Evolutionary conservation across 2,888 invertebrate species (phyloP), one percentile per base, ranked within the genome.

Genomic region (Leptinotarsa haldemani): DNA sequence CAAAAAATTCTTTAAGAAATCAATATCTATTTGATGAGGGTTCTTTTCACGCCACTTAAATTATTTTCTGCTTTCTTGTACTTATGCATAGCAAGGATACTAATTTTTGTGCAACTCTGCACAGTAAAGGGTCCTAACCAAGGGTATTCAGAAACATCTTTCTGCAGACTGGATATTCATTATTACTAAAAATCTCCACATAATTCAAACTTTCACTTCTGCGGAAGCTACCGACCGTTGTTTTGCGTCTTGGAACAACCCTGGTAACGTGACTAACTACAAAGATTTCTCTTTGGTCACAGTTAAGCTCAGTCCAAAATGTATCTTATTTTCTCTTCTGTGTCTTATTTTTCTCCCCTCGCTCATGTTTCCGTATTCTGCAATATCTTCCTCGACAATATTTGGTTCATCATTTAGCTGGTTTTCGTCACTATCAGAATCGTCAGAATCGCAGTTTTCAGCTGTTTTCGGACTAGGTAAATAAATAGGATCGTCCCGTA

Each of bases 121-220:
- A 70, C 70, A n/a, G 40, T 70, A 16, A 63, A 70, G 20, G 25
- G 13, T 46, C 70, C 65, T 13, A 70, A 16, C 65, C 70, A 65
- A 70, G 46, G 16, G 52, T 70, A 16, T 65, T 30, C 4, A 70
- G n/a, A 65, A 56, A 65, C 56, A 65, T 65, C 46, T 65, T 65
- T 53, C 40, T 52, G 46, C 65, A 70, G 47, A 65, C 65, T 65
- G 40, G 53, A 53, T 67, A 67, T 20, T 67, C 56, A 15, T 46
- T 13, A 52, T 30, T 53, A 52, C 30, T 67, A 16, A 53, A 30
- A 30, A 40, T 67, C 18, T 30, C 1, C 30, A 7, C 7, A 30
- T 30, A 30, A 30, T 30, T 30, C 30, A 56, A 53, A 4, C 40
- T 67, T 52, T 67, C 53, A 20, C 46, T 65, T 65, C 65, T 65